phyloP scores from a whole-genome alignment of 2,888 invertebrate genomes.

The Phaedon cochleariae region DNA sequence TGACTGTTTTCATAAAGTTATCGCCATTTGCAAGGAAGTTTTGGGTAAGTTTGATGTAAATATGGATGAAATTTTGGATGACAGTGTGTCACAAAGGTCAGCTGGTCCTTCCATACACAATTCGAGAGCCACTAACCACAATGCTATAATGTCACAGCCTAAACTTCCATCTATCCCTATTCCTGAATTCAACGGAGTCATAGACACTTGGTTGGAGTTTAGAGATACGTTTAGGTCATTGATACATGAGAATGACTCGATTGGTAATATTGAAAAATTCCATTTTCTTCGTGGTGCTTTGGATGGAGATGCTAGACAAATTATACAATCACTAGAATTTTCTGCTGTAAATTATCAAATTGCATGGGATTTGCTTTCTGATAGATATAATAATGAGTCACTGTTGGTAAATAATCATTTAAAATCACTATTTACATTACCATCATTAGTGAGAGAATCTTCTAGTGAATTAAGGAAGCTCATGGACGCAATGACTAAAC shows the following conservation, averaged over 20 bases:
- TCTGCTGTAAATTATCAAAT: conserved; percentile 30
- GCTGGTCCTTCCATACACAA: background rate
- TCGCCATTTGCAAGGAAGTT: conserved; percentile 3
- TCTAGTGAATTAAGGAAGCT: conserved; percentile 14
- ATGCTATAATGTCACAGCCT: conserved; percentile 14
- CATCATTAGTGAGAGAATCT: conserved; percentile 17
- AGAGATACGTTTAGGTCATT: conserved; percentile 32
- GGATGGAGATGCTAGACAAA: conserved; percentile 24
- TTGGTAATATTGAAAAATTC: conserved; percentile 29
- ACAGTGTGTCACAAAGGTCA: background rate
- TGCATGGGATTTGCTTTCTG: conserved; percentile 32
- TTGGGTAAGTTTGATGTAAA: background rate
- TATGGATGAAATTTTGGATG: background rate
- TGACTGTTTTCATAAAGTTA: conserved; percentile 9
- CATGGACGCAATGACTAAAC: conserved; percentile 25
- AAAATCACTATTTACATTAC: conserved; percentile 26
- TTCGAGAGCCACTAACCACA: background rate
- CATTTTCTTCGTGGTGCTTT: conserved; percentile 29
- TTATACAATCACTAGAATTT: conserved; percentile 32
- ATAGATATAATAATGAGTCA: conserved; percentile 30
- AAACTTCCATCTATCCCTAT: conserved; percentile 20
- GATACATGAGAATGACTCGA: conserved; percentile 28
- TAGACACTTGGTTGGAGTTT: conserved; percentile 27
- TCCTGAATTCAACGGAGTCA: conserved; percentile 25
- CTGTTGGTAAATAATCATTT: conserved; percentile 32